A percentile compares a stretch with the other conserved stretches of the same genome.
Evolutionary conservation across 2,888 invertebrate species (phyloP).

Genomic region (Pecten maximus): DNA sequence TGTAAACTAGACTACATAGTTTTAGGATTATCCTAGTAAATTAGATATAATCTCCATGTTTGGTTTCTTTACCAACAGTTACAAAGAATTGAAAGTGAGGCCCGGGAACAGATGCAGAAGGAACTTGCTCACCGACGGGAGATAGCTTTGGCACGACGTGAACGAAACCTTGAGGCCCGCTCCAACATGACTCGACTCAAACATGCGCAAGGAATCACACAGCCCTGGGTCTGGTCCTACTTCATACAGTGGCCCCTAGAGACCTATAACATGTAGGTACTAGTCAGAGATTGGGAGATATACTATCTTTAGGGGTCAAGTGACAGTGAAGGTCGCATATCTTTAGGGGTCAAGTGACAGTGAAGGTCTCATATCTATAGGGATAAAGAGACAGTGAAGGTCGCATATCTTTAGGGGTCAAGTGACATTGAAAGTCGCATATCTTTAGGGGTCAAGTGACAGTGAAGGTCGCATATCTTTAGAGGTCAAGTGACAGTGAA

Average conservation of each 20-base stretch:
- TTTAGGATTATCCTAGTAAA: too few species aligned
- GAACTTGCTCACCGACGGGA: slow-evolving; percentile 70
- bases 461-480: too few species aligned
- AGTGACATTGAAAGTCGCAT: too few species aligned
- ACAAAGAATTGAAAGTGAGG: slow-evolving; percentile 72
- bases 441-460: too few species aligned
- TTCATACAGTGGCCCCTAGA: slow-evolving; percentile 78
- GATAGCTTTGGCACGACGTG: slow-evolving; percentile 69
- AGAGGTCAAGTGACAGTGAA: too few species aligned
- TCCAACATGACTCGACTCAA: slow-evolving; percentile 71
- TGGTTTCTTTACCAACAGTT: slow-evolving; percentile 59
- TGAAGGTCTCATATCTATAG: too few species aligned
- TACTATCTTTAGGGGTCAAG: background rate
- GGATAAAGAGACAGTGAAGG: too few species aligned
- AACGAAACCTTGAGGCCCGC: slow-evolving; percentile 73
- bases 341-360: too few species aligned
- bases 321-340: too few species aligned
- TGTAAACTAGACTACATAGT: background rate
- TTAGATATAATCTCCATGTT: too few species aligned
- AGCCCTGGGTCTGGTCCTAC: slow-evolving; percentile 79
- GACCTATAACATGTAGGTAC: slow-evolving; percentile 74
- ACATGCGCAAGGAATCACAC: slow-evolving; percentile 75
- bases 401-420: too few species aligned
- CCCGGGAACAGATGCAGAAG: slow-evolving; percentile 67
- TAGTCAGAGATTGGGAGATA: background rate